Conservation (phyloP, 1,140 invertebrate species). For the Drosophila ohnishii region DNA sequence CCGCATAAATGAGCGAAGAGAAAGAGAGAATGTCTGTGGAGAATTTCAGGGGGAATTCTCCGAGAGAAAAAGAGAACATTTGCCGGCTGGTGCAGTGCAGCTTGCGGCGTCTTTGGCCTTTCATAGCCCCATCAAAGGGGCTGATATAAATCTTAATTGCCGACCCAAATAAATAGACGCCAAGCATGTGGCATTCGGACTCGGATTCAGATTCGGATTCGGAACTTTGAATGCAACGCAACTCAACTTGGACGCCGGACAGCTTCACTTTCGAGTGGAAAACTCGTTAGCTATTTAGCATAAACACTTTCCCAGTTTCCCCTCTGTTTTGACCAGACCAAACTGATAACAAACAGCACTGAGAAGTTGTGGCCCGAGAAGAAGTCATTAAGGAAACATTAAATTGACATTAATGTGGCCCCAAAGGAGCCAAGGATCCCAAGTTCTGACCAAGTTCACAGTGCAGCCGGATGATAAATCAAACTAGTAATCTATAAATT, state of each 20-base stretch:
- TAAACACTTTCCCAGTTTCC: constrained; percentile 79
- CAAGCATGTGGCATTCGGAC: constrained; percentile 44
- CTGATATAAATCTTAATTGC: constrained; percentile 80
- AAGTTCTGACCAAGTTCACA: constrained; percentile 39
- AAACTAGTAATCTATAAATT: constrained; percentile 69
- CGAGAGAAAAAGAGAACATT: constrained; percentile 35
- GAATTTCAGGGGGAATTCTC: background rate
- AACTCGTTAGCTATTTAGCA: constrained; percentile 81
- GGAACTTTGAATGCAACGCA: constrained; percentile 13
- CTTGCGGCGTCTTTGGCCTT: constrained; percentile 58
- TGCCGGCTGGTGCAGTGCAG: constrained; percentile 60
- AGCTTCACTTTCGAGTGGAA: constrained; percentile 61
- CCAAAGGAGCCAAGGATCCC: constrained; percentile 5
- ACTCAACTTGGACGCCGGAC: constrained; percentile 11
- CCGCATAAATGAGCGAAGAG: constrained; percentile 68
- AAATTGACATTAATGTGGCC: constrained; percentile 79
- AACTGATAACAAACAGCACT: constrained; percentile 67
- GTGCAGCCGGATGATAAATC: constrained; percentile 49
- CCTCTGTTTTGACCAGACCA: constrained; percentile 64
- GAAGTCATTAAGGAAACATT: constrained; percentile 82
- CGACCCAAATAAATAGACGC: constrained; percentile 81
- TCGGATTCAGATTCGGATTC: constrained; percentile 22
- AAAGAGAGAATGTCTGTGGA: constrained; percentile 7
- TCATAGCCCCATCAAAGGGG: constrained; percentile 76
- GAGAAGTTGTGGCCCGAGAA: constrained; percentile 67